Conservation (phyloP, 2,797 vertebrate species). For the Alosa sapidissima region DNA sequence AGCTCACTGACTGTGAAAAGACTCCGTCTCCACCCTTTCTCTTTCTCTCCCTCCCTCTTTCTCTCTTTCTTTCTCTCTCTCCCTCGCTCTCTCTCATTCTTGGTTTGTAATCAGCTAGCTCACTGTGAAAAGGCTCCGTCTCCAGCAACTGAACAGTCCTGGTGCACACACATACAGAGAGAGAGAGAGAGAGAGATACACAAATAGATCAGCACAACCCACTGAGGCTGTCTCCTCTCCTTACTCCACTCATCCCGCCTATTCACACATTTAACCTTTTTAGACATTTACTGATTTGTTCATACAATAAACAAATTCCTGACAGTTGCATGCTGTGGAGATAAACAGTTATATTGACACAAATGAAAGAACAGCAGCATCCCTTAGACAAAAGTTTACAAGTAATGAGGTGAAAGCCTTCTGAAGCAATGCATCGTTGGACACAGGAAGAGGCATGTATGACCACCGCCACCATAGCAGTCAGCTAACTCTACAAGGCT, state of each 20-base stretch:
- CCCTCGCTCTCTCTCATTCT: neutral
- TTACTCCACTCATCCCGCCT: no score
- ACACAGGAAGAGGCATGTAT: no score
- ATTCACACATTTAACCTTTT: no score
- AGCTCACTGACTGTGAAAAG: no score
- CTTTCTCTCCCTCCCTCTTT: neutral
- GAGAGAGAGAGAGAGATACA: no score
- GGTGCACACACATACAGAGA: neutral
- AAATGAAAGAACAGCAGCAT: neutral
- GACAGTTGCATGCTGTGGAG: neutral
- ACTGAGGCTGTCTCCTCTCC: no score
- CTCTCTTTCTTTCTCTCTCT: constrained; percentile 3
- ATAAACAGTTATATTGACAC: neutral
- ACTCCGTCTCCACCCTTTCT: constrained; percentile 23
- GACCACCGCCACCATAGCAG: constrained; percentile 61
- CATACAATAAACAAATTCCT: no score
- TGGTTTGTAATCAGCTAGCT: neutral
- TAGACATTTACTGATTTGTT: no score
- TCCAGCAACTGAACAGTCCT: no score
- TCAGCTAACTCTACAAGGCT: constrained; percentile 54
- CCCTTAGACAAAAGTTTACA: no score
- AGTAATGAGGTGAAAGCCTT: no score
- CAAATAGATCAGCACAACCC: no score
- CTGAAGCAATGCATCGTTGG: neutral
- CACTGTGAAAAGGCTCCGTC: neutral